Evolutionary conservation across 2,888 invertebrate species (phyloP), one percentile per base, ranked within the genome.

Genomic region (Choreutis nemorana): DNA sequence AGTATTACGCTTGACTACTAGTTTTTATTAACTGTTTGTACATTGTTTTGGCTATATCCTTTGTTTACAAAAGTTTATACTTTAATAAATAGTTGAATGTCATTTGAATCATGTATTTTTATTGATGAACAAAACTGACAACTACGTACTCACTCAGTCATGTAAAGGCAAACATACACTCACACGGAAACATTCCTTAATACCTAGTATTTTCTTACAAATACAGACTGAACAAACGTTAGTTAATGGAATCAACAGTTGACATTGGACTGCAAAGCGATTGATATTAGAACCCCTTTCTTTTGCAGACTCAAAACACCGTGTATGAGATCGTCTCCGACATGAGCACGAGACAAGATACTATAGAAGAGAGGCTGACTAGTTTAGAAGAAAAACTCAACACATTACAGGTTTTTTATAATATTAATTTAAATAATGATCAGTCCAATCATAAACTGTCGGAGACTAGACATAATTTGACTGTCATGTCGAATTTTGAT

Each of bases 301-400:
- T 81, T 51, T 81, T 83, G 43, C 84, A 98, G 97, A 97, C 97
- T 42, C 97, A 97, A 81, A 95, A 94, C 59, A 94, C 94, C 30
- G 96, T 98, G 45, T 97, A 97, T 70, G 98, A 97, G 81, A 91
- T 98, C 53, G 97, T 99, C 41, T 94, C 96, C 32, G 98, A 98
- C 55, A 94, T 98, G 91, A 94, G 94, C 60, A 87, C 90, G 36
- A 87, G 96, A 30, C 97, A 97, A 71, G 94, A 95, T 63, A 86
- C 88, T 29, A 84, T 98, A 46, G 97, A 98, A 70, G 94, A 96
- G 72, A 87, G 97, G 55, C 83, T 98, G 53, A 88, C 90, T 44
- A 89, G 90, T 54, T 86, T 99, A 65, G 97, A 98, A 81, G 94
- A 95, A 59, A 94, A 94, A 75, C 78, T 97, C 51, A 86, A 86